Evolutionary conservation across 2,113 vertebrate genomes (phyloP).

Genomic region (Istiophorus platypterus): DNA sequence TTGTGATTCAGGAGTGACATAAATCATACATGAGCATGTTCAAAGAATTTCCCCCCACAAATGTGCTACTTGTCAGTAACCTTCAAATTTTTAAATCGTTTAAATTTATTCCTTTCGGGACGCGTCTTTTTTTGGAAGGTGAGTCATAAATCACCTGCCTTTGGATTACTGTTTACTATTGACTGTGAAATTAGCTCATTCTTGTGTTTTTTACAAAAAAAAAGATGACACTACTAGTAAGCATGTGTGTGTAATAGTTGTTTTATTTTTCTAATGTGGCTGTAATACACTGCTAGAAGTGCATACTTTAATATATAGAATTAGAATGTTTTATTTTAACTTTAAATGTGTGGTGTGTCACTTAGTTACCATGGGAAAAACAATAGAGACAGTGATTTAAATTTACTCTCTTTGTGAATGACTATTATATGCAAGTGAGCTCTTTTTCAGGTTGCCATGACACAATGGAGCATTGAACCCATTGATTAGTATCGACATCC

Average conservation of each 20-base stretch:
- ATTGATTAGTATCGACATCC: conserved; percentile 62
- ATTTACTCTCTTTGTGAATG: conserved; percentile 47
- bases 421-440: conserved; percentile 80
- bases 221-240: conserved; percentile 64
- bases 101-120: conserved; percentile 10
- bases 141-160: conserved; percentile 36
- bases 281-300: conserved; percentile 70
- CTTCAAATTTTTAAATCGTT: not conserved
- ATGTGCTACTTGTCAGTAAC: conserved; percentile 34
- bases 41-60: not conserved
- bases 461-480: conserved; percentile 53
- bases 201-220: conserved; percentile 54
- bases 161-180: conserved; percentile 60
- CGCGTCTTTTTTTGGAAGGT: not conserved
- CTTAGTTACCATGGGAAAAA: conserved; percentile 53
- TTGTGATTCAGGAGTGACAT: conserved; percentile 1
- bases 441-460: conserved; percentile 77
- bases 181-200: conserved; percentile 77
- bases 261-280: conserved; percentile 79
- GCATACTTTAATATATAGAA: conserved; percentile 69
- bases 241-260: conserved; percentile 71
- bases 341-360: conserved; percentile 74
- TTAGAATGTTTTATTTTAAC: conserved; percentile 28
- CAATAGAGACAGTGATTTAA: conserved; percentile 62
- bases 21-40: conserved; percentile 15